A percentile compares a stretch with the other conserved stretches of the same genome.
phyloP scores from a whole-genome alignment of 2,797 vertebrate species.

The Cetoscarus ocellatus region DNA sequence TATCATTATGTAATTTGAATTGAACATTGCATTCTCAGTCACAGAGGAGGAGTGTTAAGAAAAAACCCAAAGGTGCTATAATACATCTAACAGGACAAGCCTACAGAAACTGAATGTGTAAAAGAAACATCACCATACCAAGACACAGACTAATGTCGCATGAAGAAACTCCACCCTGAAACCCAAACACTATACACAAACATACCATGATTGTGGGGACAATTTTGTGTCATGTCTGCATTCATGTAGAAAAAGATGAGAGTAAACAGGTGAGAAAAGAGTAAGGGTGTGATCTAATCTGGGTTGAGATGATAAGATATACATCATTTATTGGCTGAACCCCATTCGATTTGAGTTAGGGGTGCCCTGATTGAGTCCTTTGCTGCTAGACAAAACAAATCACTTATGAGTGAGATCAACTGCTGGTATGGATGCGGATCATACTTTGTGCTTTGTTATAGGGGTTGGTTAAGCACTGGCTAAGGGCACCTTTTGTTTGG shows the following conservation, averaged over 20 bases:
- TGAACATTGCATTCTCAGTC: neutral
- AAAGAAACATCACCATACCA: conserved; percentile 15
- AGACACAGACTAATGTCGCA: conserved; percentile 28
- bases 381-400: no score
- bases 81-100: neutral
- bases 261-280: neutral
- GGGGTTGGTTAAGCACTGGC: no score
- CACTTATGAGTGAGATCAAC: no score
- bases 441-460: no score
- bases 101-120: neutral
- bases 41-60: neutral
- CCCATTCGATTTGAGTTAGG: no score
- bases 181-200: conserved; percentile 71
- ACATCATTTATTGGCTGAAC: neutral
- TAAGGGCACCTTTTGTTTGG: no score
- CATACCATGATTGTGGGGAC: neutral
- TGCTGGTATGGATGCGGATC: no score
- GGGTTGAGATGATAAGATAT: neutral
- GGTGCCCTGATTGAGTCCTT: no score
- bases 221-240: neutral
- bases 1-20: neutral
- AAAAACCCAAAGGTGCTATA: neutral
- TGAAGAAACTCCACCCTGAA: conserved; percentile 75
- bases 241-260: conserved; percentile 3
- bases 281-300: neutral